Conservation (phyloP, 2,888 invertebrate species). For the Lamellibrachia satsuma region DNA sequence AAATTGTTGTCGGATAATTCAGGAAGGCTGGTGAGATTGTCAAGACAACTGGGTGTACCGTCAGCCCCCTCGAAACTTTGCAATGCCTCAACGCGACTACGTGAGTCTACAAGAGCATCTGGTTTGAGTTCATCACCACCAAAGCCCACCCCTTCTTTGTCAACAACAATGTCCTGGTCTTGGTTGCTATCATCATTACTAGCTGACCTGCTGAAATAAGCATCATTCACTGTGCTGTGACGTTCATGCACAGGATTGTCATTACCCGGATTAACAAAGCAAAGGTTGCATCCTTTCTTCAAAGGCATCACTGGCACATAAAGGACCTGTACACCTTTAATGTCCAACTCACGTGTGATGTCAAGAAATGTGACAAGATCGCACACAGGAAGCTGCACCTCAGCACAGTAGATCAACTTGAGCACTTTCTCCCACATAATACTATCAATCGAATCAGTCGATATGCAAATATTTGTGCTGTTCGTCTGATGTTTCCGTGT, state of each 20-base stretch:
- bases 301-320: not conserved
- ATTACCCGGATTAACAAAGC: not conserved
- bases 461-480: not conserved
- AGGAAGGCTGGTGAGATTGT: not conserved
- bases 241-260: not conserved
- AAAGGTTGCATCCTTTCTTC: not conserved
- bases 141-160: not conserved
- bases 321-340: not conserved
- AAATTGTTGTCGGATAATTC: not conserved
- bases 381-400: not conserved
- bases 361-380: conserved; percentile 2
- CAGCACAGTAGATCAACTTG: not conserved
- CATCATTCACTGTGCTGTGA: not conserved
- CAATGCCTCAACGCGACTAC: not conserved
- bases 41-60: not conserved
- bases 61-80: not conserved
- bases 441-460: not conserved
- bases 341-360: not conserved
- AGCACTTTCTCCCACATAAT: not conserved
- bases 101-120: not conserved
- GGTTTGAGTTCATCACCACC: not conserved
- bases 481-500: not conserved
- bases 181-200: not conserved
- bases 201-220: not conserved
- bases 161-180: not conserved